Conservation (phyloP, 2,113 vertebrate species). For the Semnopithecus entellus region DNA sequence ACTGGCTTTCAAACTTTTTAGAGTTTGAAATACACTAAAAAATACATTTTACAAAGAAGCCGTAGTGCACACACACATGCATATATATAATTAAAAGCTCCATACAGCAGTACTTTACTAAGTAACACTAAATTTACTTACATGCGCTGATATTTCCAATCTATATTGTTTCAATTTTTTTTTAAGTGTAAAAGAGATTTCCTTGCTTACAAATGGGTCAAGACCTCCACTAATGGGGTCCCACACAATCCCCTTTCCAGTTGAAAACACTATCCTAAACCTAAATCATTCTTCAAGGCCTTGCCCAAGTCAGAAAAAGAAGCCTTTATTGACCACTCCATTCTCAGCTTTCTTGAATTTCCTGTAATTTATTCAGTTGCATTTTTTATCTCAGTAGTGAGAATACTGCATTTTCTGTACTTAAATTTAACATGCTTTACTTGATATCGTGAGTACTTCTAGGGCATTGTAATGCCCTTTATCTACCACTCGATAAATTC, state of each 20-base stretch:
- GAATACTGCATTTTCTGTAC: background rate
- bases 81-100: background rate
- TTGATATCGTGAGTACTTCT: background rate
- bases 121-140: background rate
- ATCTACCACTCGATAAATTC: background rate
- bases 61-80: background rate
- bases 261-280: background rate
- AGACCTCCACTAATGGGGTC: background rate
- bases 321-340: background rate
- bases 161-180: background rate
- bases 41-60: background rate
- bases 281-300: background rate
- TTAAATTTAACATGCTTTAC: background rate
- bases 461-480: background rate
- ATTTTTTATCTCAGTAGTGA: background rate
- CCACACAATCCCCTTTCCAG: background rate
- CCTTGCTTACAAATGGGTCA: background rate
- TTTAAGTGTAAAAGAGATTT: background rate
- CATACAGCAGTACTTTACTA: background rate
- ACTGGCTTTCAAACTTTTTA: constrained; percentile 15
- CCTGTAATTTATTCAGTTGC: background rate
- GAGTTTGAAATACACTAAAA: background rate
- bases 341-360: background rate
- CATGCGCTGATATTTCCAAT: background rate
- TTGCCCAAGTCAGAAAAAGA: background rate